Percentiles rank a stretch among this genome's conserved stretches.
These are phyloP conservation scores for Pentamera pediparva DNA, from an alignment of 53 echinoderm and acorn worm genomes.

Conservation along the genomic window DNA sequence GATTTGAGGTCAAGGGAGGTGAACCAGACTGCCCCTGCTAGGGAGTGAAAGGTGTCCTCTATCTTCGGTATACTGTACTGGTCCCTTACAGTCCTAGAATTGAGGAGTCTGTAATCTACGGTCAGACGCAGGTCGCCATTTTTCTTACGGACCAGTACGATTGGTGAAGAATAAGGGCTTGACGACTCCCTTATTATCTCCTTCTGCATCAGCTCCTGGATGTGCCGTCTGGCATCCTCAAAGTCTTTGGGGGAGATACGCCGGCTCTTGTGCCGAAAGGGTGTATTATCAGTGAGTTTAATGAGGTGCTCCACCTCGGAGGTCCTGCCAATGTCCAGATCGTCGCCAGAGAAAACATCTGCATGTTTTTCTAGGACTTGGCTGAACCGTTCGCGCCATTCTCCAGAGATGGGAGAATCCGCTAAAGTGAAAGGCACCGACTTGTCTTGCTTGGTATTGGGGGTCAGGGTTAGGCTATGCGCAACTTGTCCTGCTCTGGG, in stretches of 20 bases:
- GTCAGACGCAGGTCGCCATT: slow-evolving; percentile 45
- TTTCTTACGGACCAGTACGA: slow-evolving; percentile 56
- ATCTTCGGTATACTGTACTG: slow-evolving; percentile 49
- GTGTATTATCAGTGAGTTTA: slow-evolving; percentile 35
- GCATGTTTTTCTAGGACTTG: background rate
- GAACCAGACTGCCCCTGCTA: slow-evolving; percentile 45
- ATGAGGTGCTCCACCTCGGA: slow-evolving; percentile 37
- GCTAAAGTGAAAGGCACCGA: slow-evolving; percentile 5
- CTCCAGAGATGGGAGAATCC: slow-evolving; percentile 31
- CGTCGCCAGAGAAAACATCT: slow-evolving; percentile 39
- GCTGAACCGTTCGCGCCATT: background rate
- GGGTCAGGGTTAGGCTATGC: background rate
- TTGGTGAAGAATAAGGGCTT: slow-evolving; percentile 47
- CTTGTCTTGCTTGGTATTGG: background rate
- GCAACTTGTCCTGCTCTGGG: background rate
- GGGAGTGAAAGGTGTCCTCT: slow-evolving; percentile 44
- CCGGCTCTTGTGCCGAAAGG: slow-evolving; percentile 40
- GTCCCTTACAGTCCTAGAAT: slow-evolving; percentile 40
- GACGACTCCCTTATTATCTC: slow-evolving; percentile 47
- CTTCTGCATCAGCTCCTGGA: slow-evolving; percentile 43
- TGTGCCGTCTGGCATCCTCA: slow-evolving; percentile 42
- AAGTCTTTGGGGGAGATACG: slow-evolving; percentile 46
- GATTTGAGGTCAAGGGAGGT: slow-evolving; percentile 48
- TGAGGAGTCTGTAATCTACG: slow-evolving; percentile 49
- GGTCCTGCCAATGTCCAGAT: slow-evolving; percentile 50